phyloP scores from a whole-genome alignment of 2,797 vertebrate genomes.

The Sebastes matsubarae region DNA sequence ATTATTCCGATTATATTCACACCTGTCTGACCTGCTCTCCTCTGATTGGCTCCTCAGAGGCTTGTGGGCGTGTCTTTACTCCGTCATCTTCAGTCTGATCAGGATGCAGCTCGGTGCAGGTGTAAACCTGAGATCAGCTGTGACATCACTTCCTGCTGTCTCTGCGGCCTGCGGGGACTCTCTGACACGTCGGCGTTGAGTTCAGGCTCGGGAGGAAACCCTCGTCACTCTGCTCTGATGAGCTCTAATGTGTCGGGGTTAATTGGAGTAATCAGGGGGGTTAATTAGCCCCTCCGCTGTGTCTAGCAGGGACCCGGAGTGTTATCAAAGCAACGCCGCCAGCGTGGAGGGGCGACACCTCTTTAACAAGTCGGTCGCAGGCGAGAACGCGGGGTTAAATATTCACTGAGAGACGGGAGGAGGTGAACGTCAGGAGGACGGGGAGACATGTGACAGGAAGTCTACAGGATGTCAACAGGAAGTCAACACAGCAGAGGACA shows the following conservation, averaged over 20 bases:
- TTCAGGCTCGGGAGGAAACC: slow-evolving; percentile 42
- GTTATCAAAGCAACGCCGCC: slow-evolving; percentile 72
- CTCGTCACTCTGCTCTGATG: slow-evolving; percentile 63
- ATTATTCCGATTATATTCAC: too few relatives aligned
- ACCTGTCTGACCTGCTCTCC: too few relatives aligned
- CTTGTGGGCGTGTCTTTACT: background rate
- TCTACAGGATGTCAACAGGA: too few relatives aligned
- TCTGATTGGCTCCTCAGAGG: too few relatives aligned
- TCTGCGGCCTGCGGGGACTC: background rate
- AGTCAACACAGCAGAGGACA: too few relatives aligned
- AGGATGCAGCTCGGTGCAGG: background rate
- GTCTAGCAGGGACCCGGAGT: slow-evolving; percentile 64
- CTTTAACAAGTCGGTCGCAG: slow-evolving; percentile 72
- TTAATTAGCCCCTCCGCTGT: slow-evolving; percentile 80
- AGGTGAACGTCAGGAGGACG: background rate
- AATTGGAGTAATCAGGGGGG: slow-evolving; percentile 88
- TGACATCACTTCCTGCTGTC: slow-evolving; percentile 32
- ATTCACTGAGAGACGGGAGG: slow-evolving; percentile 48
- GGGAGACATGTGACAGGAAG: background rate
- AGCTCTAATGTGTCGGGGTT: slow-evolving; percentile 83
- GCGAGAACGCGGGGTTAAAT: slow-evolving; percentile 71
- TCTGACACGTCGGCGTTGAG: background rate
- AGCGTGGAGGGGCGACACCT: slow-evolving; percentile 74
- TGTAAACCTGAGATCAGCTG: background rate
- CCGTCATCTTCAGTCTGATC: background rate